A percentile compares a stretch with the other conserved stretches of the same genome.
Evolutionary conservation across 2,888 invertebrate genomes (phyloP).

Genomic region (Magallana nippona): DNA sequence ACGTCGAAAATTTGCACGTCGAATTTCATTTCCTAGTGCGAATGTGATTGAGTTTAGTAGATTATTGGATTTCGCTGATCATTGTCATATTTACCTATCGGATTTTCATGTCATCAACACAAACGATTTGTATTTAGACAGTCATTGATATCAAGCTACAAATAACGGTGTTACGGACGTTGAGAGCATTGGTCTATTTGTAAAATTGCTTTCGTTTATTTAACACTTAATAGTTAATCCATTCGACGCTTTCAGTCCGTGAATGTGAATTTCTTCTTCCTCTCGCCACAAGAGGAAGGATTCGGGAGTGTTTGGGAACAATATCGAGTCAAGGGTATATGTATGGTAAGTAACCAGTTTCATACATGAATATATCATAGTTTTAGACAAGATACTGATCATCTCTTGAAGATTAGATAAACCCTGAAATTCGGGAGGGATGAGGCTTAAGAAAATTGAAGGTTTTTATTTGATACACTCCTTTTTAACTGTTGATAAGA

Average conservation of each 20-base stretch:
- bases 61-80: conserved; percentile 21
- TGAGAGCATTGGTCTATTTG: conserved; percentile 1
- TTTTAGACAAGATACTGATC: no score
- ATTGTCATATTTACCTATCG: conserved; percentile 14
- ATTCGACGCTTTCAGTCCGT: neutral
- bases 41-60: neutral
- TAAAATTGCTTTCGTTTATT: conserved; percentile 27
- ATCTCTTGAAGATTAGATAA: no score
- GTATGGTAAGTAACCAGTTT: no score
- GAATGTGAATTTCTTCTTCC: neutral
- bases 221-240: conserved; percentile 16
- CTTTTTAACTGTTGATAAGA: no score
- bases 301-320: neutral
- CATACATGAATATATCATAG: no score
- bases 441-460: no score
- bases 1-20: no score
- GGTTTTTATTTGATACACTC: no score
- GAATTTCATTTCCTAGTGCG: neutral
- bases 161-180: conserved; percentile 5
- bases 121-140: conserved; percentile 20
- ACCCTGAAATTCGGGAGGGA: no score
- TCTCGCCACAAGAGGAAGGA: neutral
- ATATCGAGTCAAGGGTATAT: no score
- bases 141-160: conserved; percentile 10
- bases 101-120: conserved; percentile 1